phyloP scores from a whole-genome alignment of 2,797 vertebrate genomes.

The Geotrypetes seraphini region DNA sequence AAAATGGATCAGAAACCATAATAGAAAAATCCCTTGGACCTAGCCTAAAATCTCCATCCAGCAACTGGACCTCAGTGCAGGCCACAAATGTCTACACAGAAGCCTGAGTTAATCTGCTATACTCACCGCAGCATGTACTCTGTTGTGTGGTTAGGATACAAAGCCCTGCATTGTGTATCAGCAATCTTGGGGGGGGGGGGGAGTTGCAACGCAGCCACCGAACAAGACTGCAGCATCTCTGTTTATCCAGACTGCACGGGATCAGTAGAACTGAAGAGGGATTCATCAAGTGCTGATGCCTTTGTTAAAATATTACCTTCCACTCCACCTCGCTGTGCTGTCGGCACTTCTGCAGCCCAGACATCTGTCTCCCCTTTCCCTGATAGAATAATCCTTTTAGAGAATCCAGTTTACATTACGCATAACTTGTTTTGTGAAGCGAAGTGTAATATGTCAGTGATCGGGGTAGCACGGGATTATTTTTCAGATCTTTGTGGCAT shows the following conservation, averaged over 20 bases:
- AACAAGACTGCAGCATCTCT: too few species aligned
- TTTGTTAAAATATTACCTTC: background rate
- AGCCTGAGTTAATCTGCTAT: too few species aligned
- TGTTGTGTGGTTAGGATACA: too few species aligned
- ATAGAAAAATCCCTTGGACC: too few species aligned
- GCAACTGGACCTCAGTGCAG: too few species aligned
- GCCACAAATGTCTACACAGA: too few species aligned
- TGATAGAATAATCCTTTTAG: slow-evolving; percentile 20
- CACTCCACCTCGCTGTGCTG: background rate
- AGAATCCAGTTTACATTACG: slow-evolving; percentile 36
- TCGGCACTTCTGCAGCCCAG: background rate
- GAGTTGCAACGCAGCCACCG: too few species aligned
- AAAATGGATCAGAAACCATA: too few species aligned
- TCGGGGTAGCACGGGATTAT: slow-evolving; percentile 32
- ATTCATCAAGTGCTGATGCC: background rate
- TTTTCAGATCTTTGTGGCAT: slow-evolving; percentile 29
- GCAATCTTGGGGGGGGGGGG: too few species aligned
- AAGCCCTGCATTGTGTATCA: too few species aligned
- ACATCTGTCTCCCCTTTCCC: slow-evolving; percentile 39
- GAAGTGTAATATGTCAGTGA: slow-evolving; percentile 36
- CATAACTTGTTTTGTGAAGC: slow-evolving; percentile 14
- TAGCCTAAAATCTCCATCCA: too few species aligned
- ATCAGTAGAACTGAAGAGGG: background rate
- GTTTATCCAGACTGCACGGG: background rate
- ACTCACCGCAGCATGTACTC: too few species aligned